These are phyloP conservation scores for Allobates femoralis DNA, from an alignment of 2,797 vertebrate species.

Conservation along the genomic window DNA sequence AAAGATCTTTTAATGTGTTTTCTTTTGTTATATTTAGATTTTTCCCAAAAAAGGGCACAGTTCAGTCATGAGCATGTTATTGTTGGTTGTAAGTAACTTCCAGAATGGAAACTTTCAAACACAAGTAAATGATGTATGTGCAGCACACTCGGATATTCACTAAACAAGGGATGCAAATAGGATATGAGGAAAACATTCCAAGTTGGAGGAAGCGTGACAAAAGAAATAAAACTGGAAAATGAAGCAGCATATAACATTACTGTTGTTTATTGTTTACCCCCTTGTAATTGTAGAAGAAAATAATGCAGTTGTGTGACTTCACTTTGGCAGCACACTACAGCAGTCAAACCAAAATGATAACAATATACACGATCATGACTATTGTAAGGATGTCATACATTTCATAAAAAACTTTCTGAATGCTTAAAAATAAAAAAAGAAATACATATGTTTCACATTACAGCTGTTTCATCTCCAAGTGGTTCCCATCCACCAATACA, in stretches of 20 bases:
- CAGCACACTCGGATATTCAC: not conserved
- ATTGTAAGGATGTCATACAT: no score
- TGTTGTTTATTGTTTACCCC: not conserved
- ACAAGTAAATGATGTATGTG: not conserved
- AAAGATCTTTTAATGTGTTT: conserved; percentile 3
- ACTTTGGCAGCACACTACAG: not conserved
- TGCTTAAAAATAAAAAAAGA: no score
- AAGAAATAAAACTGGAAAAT: not conserved
- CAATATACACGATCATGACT: not conserved
- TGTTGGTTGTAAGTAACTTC: not conserved
- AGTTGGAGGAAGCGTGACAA: not conserved
- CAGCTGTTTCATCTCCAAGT: no score
- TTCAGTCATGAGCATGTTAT: conserved; percentile 4
- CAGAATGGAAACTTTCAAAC: conserved; percentile 32
- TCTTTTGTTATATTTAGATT: conserved; percentile 46
- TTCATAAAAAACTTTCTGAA: no score
- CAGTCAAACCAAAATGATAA: not conserved
- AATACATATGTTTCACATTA: no score
- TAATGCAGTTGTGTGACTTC: no score
- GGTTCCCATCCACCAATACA: no score
- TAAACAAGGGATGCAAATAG: not conserved
- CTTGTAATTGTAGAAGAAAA: not conserved
- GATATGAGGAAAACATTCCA: not conserved
- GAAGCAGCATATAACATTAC: not conserved
- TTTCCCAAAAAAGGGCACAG: conserved; percentile 48